phyloP scores from a whole-genome alignment of 2,888 invertebrate genomes.

The Andricus quercusramuli region DNA sequence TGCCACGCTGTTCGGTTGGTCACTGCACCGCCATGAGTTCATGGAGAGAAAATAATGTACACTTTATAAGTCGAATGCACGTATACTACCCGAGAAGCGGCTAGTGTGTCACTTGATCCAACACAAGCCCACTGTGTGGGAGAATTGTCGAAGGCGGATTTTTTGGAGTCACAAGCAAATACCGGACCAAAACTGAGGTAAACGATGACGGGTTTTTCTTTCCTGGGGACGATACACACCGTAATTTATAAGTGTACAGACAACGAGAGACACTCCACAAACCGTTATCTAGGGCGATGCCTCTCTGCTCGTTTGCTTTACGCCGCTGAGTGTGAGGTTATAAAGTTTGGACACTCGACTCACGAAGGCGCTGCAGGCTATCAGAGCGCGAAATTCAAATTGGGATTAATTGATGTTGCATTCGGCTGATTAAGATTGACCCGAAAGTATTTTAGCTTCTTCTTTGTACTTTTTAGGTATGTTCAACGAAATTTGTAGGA shows the following conservation, averaged over 20 bases:
- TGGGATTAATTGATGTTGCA: background rate
- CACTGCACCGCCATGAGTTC: conserved; percentile 65
- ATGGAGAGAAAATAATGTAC: conserved; percentile 53
- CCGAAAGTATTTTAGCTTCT: background rate
- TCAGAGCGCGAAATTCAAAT: background rate
- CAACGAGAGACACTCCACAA: conserved; percentile 68
- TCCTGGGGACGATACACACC: conserved; percentile 44
- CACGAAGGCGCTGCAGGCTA: background rate
- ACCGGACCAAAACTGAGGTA: background rate
- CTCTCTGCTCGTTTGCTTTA: conserved; percentile 68
- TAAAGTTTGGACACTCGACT: conserved; percentile 17
- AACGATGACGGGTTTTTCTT: conserved; percentile 31
- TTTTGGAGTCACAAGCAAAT: conserved; percentile 16
- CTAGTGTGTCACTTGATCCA: conserved; percentile 34
- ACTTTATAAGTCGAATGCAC: conserved; percentile 49
- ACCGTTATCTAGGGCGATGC: conserved; percentile 77
- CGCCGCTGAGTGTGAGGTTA: conserved; percentile 50
- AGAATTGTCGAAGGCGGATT: background rate
- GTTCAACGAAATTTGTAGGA: background rate
- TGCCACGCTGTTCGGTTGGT: conserved; percentile 59
- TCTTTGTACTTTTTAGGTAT: background rate
- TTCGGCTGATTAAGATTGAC: background rate
- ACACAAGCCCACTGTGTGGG: conserved; percentile 12
- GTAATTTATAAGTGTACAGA: conserved; percentile 56
- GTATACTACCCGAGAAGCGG: conserved; percentile 51